Percentiles rank a stretch among this genome's conserved stretches.
Evolutionary conservation across 1,140 invertebrate species (phyloP).

Genomic region (Microplitis mediator): DNA sequence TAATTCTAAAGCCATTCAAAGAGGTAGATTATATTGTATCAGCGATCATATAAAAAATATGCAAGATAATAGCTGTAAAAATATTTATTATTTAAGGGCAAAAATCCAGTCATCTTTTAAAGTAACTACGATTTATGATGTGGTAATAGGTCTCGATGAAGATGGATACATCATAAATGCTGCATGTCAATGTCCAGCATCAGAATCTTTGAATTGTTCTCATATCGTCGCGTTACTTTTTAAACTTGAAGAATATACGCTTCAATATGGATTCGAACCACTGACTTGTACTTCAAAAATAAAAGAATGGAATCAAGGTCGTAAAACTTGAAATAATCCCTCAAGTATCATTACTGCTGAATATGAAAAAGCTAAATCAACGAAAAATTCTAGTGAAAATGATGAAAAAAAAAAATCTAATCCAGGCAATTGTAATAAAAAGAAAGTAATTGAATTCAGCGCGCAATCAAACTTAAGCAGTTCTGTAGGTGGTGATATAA

Average conservation of each 20-base stretch:
- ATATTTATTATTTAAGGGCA: background rate
- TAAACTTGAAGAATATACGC: slow-evolving; percentile 10
- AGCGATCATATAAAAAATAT: background rate
- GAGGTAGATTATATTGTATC: background rate
- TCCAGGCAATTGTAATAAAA: no score
- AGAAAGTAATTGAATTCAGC: no score
- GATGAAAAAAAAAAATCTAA: no score
- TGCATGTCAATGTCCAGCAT: slow-evolving; percentile 6
- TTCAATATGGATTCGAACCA: background rate
- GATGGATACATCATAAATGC: background rate
- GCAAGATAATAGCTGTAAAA: background rate
- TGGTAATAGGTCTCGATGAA: background rate
- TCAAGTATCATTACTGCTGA: background rate
- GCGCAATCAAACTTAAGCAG: background rate
- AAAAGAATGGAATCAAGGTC: background rate
- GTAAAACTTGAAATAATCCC: background rate
- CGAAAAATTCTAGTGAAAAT: background rate
- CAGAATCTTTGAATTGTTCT: slow-evolving; percentile 2
- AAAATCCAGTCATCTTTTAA: background rate
- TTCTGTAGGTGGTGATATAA: background rate
- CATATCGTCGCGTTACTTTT: slow-evolving; percentile 7
- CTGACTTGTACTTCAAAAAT: no score
- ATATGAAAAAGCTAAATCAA: background rate
- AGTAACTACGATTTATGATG: background rate
- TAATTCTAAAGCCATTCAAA: slow-evolving; percentile 1